These are phyloP conservation scores for Limnothrissa miodon DNA, from an alignment of 2,113 vertebrate genomes.

Conservation along the genomic window DNA sequence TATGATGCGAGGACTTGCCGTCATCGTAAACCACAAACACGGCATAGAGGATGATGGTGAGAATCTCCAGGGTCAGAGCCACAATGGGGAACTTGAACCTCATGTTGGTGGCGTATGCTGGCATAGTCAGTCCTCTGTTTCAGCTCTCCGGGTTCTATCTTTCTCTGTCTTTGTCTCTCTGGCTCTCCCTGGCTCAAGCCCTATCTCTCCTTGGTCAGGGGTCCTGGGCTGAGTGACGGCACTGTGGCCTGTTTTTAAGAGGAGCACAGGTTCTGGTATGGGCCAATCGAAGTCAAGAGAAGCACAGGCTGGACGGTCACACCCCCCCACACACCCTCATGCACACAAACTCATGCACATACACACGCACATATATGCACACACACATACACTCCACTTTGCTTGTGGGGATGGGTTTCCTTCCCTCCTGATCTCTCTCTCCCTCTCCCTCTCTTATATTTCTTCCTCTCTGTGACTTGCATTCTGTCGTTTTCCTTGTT, in stretches of 20 bases:
- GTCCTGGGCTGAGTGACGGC: constrained; percentile 53
- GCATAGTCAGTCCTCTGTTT: constrained; percentile 60
- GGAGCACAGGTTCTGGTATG: constrained; percentile 48
- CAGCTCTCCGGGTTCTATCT: constrained; percentile 27
- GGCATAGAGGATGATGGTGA: constrained; percentile 81
- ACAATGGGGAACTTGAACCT: constrained; percentile 81
- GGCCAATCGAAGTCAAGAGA: constrained; percentile 68
- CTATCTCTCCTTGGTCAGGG: constrained; percentile 12
- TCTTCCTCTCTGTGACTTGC: not conserved
- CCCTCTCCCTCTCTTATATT: not conserved
- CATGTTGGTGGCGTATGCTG: constrained; percentile 83
- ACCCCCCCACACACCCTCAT: constrained; percentile 60
- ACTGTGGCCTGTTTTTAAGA: constrained; percentile 60
- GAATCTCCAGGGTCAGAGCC: constrained; percentile 78
- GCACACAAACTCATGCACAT: too few species aligned
- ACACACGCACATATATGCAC: too few species aligned
- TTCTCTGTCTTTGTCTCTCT: constrained; percentile 32
- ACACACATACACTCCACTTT: constrained; percentile 29
- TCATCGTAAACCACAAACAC: constrained; percentile 81
- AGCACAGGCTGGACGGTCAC: constrained; percentile 47
- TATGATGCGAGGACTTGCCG: constrained; percentile 27
- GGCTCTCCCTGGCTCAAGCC: not conserved
- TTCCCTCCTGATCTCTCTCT: constrained; percentile 31
- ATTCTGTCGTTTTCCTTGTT: not conserved
- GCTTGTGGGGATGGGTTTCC: constrained; percentile 63